Conservation (phyloP, 2,888 invertebrate species). For the Pegoplata infirma region DNA sequence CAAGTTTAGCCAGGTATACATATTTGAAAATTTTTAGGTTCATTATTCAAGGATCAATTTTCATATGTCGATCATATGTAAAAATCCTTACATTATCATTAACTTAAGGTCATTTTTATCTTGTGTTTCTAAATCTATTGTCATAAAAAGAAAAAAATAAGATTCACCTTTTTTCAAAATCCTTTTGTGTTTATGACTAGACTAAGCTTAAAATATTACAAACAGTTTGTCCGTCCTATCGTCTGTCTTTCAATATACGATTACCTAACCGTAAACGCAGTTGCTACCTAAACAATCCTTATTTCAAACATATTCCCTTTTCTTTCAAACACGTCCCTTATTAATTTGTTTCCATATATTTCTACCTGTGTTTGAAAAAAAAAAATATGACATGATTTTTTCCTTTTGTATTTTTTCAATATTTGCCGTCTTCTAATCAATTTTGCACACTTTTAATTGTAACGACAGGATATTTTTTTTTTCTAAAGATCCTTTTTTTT, state of each 20-base stretch:
- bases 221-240: not conserved
- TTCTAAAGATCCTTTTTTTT: not conserved
- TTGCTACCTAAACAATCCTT: conserved; percentile 16
- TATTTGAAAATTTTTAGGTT: not conserved
- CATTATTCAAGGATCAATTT: conserved; percentile 12
- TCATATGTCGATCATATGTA: conserved; percentile 37
- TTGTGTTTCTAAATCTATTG: conserved; percentile 5
- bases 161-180: conserved; percentile 15
- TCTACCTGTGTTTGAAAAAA: not conserved
- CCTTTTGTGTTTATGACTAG: conserved; percentile 40
- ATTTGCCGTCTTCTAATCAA: conserved; percentile 34
- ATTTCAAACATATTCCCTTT: too few relatives aligned
- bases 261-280: conserved; percentile 25
- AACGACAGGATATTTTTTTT: not conserved
- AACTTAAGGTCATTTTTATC: conserved; percentile 47
- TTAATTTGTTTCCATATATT: not conserved
- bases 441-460: conserved; percentile 47
- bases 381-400: not conserved
- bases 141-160: too few relatives aligned
- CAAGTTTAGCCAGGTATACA: not conserved
- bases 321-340: not conserved
- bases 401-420: not conserved
- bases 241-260: not conserved
- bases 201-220: conserved; percentile 18
- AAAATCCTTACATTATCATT: conserved; percentile 42